Evolutionary conservation across 2,113 vertebrate species (phyloP), one percentile per base, ranked within the genome.

Genomic region (Cacatua alba): DNA sequence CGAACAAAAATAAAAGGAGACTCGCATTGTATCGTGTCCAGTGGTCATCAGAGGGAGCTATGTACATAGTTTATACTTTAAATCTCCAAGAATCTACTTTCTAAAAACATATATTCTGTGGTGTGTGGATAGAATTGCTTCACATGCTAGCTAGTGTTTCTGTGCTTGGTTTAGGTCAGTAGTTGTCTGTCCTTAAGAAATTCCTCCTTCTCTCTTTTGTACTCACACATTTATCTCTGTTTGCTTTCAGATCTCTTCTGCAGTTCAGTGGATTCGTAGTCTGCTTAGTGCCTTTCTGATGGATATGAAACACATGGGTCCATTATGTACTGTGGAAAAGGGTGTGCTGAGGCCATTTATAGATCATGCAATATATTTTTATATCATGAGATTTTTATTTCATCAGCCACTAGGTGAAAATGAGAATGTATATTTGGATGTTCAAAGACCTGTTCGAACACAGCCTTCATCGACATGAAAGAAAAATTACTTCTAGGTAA

Each of bases 41-140:
- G 24, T 96, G 97, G 98, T 99, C 99, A 98, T 99, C 98, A 99
- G 99, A 99, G 99, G 99, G 99, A 99, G 98, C 99, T 98, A 95
- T 98, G 98, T 98, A 98, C 98, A 97, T 98, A 97, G 94, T 94
- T 98, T 98, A 97, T 96, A 67, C 87, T 95, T 91, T 86, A 92
- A 96, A 85, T 97, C 95, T 94, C 83, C 95, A 97, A 97, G 95
- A 95, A 94, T 93, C 96, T 93, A 69, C 93, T 95, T 95, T 96
- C 87, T 93, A 80, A 95, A 97, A 97, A 93, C 67, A 9, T 69
- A 92, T 60, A 96, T 90, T 91, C 91, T 17, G 39, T 91, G 69
- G 53, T 75, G 95, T 21, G 13, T 49, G 80, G 82, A 44, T 81
- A 55, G 43, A 85, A 63, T 65, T 65, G 23, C 57, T 93, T 82